Evolutionary conservation across 2,113 vertebrate genomes (phyloP).

Genomic region (Muscicapa adusta): DNA sequence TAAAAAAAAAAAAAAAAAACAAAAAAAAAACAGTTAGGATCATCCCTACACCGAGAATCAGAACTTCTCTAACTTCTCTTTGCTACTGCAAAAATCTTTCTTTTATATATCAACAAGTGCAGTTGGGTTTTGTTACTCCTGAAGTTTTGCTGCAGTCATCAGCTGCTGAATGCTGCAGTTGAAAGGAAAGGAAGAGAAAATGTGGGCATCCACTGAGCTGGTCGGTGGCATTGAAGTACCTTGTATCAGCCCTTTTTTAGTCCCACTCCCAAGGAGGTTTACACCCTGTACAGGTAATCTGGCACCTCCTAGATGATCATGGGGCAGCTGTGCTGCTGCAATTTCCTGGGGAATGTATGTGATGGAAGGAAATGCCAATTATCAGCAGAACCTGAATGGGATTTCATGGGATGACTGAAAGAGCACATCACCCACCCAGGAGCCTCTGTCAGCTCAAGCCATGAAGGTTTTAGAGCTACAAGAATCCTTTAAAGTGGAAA

Average conservation of each 20-base stretch:
- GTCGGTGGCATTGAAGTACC: not conserved
- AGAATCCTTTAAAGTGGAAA: not conserved
- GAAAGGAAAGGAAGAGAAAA: not conserved
- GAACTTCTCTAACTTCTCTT: not conserved
- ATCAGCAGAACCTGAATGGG: slow-evolving; percentile 3
- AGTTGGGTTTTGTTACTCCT: not conserved
- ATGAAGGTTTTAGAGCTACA: not conserved
- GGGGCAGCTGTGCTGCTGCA: not conserved
- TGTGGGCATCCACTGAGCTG: fast-evolving
- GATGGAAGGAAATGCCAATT: slow-evolving; percentile 24
- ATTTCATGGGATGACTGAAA: slow-evolving; percentile 31
- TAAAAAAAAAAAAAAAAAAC: not conserved
- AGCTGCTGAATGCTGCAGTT: not conserved
- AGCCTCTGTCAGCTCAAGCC: not conserved
- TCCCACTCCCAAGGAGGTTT: fast-evolving
- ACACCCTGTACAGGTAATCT: not conserved
- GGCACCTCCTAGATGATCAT: not conserved
- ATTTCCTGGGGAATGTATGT: not conserved
- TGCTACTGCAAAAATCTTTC: not conserved
- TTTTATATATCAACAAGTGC: not conserved
- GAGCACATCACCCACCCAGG: not conserved
- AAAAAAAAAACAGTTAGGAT: fast-evolving
- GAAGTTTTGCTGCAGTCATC: not conserved
- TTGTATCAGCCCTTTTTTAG: fast-evolving
- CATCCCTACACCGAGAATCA: not conserved